These are phyloP conservation scores for Spizaetus ornatus DNA, from an alignment of 2,113 vertebrate species.

Conservation along the genomic window DNA sequence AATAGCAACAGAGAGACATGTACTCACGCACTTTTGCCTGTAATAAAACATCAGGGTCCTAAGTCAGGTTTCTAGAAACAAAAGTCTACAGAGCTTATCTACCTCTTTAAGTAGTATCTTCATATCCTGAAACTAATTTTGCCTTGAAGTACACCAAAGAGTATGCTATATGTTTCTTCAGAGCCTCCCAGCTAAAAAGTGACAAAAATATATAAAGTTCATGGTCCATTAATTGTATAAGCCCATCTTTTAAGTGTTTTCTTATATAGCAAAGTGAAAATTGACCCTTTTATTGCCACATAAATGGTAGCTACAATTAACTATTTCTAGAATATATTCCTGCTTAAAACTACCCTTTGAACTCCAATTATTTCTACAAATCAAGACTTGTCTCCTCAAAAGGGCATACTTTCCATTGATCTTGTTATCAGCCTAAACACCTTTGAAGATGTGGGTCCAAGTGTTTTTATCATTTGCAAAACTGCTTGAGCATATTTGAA, in stretches of 20 bases:
- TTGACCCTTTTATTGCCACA: background rate
- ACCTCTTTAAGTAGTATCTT: background rate
- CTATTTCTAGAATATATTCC: background rate
- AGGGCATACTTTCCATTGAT: background rate
- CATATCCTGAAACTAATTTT: background rate
- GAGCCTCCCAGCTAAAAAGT: background rate
- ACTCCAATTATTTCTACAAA: background rate
- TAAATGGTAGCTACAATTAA: background rate
- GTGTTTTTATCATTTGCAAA: background rate
- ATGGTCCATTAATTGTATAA: background rate
- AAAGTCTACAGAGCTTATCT: background rate
- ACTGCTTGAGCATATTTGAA: background rate
- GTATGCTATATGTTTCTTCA: background rate
- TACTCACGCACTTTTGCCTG: fast-evolving
- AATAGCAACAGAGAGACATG: background rate
- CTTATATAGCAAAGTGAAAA: background rate
- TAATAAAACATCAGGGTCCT: background rate
- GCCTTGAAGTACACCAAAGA: background rate
- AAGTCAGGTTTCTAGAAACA: background rate
- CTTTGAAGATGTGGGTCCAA: background rate
- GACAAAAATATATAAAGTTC: background rate
- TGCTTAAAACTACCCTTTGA: background rate
- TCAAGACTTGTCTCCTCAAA: background rate
- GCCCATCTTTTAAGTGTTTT: background rate
- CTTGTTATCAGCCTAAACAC: background rate